Conservation (phyloP, 1,140 invertebrate genomes). For the Dreissena polymorpha region DNA sequence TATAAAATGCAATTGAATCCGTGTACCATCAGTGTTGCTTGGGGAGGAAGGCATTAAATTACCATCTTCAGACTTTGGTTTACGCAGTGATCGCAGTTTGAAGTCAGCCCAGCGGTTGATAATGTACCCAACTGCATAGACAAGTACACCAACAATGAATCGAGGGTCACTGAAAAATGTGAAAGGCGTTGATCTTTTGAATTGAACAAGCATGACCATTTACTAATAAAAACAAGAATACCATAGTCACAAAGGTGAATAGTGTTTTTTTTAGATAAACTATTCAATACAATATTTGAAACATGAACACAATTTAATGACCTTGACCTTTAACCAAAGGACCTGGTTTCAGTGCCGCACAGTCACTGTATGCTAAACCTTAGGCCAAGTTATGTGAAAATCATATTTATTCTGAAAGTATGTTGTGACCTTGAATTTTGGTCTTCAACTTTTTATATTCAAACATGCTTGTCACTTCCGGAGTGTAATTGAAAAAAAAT, state of each 20-base stretch:
- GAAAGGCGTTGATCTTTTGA: not conserved
- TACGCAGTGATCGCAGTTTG: conserved; percentile 66
- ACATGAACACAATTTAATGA: no score
- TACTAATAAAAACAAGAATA: not conserved
- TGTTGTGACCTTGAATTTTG: no score
- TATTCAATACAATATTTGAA: not conserved
- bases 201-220: not conserved
- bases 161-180: conserved; percentile 69
- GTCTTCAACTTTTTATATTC: no score
- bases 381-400: not conserved
- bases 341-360: not conserved
- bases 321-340: no score
- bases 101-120: conserved; percentile 71
- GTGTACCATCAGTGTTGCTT: not conserved
- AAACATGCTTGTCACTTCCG: no score
- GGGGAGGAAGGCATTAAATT: not conserved
- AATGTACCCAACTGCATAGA: conserved; percentile 65
- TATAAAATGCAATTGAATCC: not conserved
- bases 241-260: conserved; percentile 1
- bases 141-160: conserved; percentile 67
- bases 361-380: not conserved
- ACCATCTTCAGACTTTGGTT: conserved; percentile 63
- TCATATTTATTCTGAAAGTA: not conserved
- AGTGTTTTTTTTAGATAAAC: not conserved
- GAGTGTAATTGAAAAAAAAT: no score